A percentile compares a stretch with the other conserved stretches of the same genome.
phyloP scores from a whole-genome alignment of 1,140 invertebrate species.

The Drosophila subobscura region DNA sequence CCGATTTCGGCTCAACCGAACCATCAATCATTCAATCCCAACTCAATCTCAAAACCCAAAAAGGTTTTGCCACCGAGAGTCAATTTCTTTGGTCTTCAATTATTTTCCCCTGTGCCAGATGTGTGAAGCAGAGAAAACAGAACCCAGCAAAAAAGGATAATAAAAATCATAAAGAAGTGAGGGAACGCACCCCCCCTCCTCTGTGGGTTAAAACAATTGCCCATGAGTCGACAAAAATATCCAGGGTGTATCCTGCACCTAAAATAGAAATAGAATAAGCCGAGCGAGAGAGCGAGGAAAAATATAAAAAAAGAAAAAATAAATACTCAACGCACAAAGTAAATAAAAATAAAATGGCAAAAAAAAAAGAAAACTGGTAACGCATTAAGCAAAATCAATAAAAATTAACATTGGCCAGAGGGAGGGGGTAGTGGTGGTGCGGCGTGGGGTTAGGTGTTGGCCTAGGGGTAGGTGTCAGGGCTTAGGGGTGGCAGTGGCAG shows the following conservation, averaged over 20 bases:
- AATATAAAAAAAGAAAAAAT: conserved; percentile 16
- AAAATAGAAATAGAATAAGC: conserved; percentile 26
- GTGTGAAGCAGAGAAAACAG: conserved; percentile 68
- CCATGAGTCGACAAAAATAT: conserved; percentile 65
- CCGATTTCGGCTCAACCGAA: conserved; percentile 2
- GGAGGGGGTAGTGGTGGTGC: conserved; percentile 11
- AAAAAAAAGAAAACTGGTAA: conserved; percentile 52
- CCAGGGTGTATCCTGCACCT: conserved; percentile 37
- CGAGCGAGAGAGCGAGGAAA: too few species aligned
- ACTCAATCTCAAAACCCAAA: conserved; percentile 33
- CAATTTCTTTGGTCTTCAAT: conserved; percentile 61
- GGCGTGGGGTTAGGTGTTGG: background rate
- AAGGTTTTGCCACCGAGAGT: conserved; percentile 33
- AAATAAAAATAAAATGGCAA: conserved; percentile 77
- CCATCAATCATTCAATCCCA: conserved; percentile 35
- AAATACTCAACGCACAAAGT: conserved; percentile 47
- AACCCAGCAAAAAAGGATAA: conserved; percentile 55
- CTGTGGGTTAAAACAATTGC: conserved; percentile 68
- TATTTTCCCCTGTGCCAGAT: conserved; percentile 73
- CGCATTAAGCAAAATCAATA: conserved; percentile 79
- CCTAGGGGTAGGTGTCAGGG: conserved; percentile 6
- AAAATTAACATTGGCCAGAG: conserved; percentile 69
- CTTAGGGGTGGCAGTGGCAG: background rate
- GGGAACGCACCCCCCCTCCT: conserved; percentile 13
- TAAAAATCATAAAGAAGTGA: conserved; percentile 66